A percentile compares a stretch with the other conserved stretches of the same genome.
These are phyloP conservation scores for Parasteatoda tepidariorum DNA, from an alignment of 1,140 invertebrate genomes.

Conservation along the genomic window DNA sequence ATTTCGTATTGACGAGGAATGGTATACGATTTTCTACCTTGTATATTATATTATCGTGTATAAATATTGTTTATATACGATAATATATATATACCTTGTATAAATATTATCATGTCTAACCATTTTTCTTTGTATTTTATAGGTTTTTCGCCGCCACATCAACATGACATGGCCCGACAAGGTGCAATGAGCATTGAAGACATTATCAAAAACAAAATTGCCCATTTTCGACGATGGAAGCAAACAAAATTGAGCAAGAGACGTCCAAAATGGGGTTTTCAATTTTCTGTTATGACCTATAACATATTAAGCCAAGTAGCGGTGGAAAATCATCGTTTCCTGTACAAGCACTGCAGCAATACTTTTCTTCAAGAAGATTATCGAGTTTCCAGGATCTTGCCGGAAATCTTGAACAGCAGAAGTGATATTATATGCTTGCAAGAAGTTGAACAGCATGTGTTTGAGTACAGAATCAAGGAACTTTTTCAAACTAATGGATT, in stretches of 20 bases:
- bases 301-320: slow-evolving; percentile 90
- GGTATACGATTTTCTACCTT: too few species aligned
- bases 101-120: too few species aligned
- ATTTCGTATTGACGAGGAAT: too few species aligned
- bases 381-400: slow-evolving; percentile 76
- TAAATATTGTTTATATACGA: too few species aligned
- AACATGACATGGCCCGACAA: slow-evolving; percentile 21
- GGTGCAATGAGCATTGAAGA: slow-evolving; percentile 30
- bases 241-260: not conserved
- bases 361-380: slow-evolving; percentile 78
- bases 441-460: slow-evolving; percentile 86
- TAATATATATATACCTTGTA: too few species aligned
- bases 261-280: slow-evolving; percentile 6
- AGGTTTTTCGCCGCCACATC: not conserved
- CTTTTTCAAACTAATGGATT: slow-evolving; percentile 58
- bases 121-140: not conserved
- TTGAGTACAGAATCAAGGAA: slow-evolving; percentile 71
- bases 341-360: slow-evolving; percentile 77
- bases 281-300: slow-evolving; percentile 77
- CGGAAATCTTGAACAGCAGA: slow-evolving; percentile 57
- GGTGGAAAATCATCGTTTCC: slow-evolving; percentile 78
- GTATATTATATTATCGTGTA: too few species aligned
- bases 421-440: slow-evolving; percentile 70
- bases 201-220: slow-evolving; percentile 12
- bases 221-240: slow-evolving; percentile 19